Evolutionary conservation across 37 sponge, comb jelly and placozoan species (phyloP), one percentile per base, ranked within the genome.

Genomic region (Theonella swinhoei): DNA sequence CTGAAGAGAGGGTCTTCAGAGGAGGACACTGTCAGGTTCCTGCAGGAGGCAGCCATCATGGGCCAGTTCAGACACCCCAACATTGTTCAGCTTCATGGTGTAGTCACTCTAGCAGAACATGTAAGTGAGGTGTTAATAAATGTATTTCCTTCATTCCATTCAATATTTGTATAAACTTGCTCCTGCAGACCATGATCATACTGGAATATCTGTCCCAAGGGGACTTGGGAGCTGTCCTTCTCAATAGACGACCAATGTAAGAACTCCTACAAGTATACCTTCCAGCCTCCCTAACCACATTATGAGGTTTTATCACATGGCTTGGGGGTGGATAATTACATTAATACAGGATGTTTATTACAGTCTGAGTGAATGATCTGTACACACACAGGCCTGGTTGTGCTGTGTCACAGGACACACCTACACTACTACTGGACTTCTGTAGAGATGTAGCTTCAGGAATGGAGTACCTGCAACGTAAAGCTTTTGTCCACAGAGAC

Each of bases 31-130:
- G 78, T 77, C 32, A 85, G 68, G 72, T 77, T 85, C 72, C 78
- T 85, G 39, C 85, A 85, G 39, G 85, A 85, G 78, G 85, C 85
- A 26, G 78, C 85, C 78, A 85, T 85, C 72, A 85, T 83, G 84
- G 84, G 84, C 24, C 84, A 83, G 59, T 83, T 83, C 68, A 83
- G 64, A 26, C 75, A 83, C 43, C 78, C 85, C 37, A 77, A 77
- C 78, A 70, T 85, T 30, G 31, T 85, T 28, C 61, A 47, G 75
- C 39, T 83, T 9, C 26, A 66, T n/a, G 84, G 84, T 0, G n/a
- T 76, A 25, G 43, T 75, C 34, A 39, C 75, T 39, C 67, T 74
- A 0, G 75, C 41, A 26, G 74, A 74, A 74, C 75, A 72, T 19
- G 83, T 83, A 39, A 63, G 74, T 62, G 2, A 23, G 17, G 54